Percentiles rank a stretch among this genome's conserved stretches.
These are phyloP conservation scores for Sinosuthora webbiana DNA, from an alignment of 2,113 vertebrate genomes.

Conservation along the genomic window DNA sequence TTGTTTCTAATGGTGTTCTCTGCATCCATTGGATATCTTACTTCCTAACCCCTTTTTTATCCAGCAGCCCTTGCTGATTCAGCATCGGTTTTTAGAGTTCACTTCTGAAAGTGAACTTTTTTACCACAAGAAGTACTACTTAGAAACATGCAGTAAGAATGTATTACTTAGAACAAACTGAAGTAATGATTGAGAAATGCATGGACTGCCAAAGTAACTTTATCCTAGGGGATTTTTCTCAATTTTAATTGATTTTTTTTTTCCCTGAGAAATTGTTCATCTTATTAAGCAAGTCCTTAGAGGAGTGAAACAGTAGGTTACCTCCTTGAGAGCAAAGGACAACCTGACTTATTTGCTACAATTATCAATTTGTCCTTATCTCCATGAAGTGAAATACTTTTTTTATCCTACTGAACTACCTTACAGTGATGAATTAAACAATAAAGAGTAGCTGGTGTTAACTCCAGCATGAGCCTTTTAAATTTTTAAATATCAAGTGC, in stretches of 20 bases:
- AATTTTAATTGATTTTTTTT: constrained; percentile 77
- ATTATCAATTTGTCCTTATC: constrained; percentile 61
- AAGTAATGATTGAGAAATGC: constrained; percentile 67
- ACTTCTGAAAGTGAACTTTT: constrained; percentile 58
- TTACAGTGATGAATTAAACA: constrained; percentile 51
- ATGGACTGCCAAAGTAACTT: constrained; percentile 65
- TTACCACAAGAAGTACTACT: constrained; percentile 46
- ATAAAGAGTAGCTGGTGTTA: constrained; percentile 28
- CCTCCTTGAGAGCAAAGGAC: constrained; percentile 70
- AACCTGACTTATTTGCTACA: constrained; percentile 66
- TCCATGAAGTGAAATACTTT: constrained; percentile 58
- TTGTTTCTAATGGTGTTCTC: constrained; percentile 40
- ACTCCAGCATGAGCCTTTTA: not conserved
- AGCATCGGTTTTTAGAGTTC: constrained; percentile 34
- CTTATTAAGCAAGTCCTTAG: constrained; percentile 75
- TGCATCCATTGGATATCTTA: constrained; percentile 14
- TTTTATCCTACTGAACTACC: constrained; percentile 47
- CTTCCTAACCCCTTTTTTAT: constrained; percentile 54
- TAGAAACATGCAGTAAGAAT: constrained; percentile 57
- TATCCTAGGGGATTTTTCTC: constrained; percentile 70
- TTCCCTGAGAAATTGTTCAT: constrained; percentile 56
- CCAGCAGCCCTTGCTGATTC: constrained; percentile 61
- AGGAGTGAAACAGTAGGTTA: constrained; percentile 71
- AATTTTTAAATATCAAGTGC: constrained; percentile 38
- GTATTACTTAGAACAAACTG: constrained; percentile 55